Evolutionary conservation across 1,140 invertebrate genomes (phyloP), one percentile per base, ranked within the genome.

Genomic region (Halesus radiatus): DNA sequence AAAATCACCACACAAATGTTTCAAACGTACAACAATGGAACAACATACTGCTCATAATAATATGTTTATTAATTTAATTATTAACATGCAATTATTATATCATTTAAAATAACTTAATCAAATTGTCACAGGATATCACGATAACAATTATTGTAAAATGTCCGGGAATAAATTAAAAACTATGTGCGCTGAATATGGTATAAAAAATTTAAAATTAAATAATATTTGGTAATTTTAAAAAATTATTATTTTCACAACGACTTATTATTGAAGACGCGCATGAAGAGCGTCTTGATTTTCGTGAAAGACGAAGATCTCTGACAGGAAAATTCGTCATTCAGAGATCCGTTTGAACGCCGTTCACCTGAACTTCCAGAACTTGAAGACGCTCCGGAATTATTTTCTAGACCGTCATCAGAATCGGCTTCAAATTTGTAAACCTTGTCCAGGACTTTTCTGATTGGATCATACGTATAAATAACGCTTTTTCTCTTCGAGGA

Each of bases 401-500:
- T 45, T 13, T 45, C 37, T 45, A 45, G 10, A 13, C 10, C 37
- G 3, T 45, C 37, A 13, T 79, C 52, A 15, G 62, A 16, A 16
- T 74, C 68, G 5, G 56, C 18, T 26, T 52, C 37, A 26, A 79
- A 76, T 45, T 18, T 75, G 54, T 83, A 79, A 50, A 78, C 79
- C 64, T 83, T 78, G 7, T 56, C 54, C 72, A 81, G 20, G 52
- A 81, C 62, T 58, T 79, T 79, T 22, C 54, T 62, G 13, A 75
- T 53, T 16, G 72, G 76, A 73, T 83, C 82, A 76, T 62, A 80
- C 5, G 66, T 79, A 20, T 80, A 83, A 62, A 80, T 78, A 18
- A 83, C 79, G 50, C 82, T 83, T 53, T 81, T 83, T 20, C 79
- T 68, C 22, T 80, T 79, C 1, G 81, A 82, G 3, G 81, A 82